Percentiles rank a stretch among this genome's conserved stretches.
phyloP scores from a whole-genome alignment of 2,113 vertebrate species.

The Oophaga pumilio region DNA sequence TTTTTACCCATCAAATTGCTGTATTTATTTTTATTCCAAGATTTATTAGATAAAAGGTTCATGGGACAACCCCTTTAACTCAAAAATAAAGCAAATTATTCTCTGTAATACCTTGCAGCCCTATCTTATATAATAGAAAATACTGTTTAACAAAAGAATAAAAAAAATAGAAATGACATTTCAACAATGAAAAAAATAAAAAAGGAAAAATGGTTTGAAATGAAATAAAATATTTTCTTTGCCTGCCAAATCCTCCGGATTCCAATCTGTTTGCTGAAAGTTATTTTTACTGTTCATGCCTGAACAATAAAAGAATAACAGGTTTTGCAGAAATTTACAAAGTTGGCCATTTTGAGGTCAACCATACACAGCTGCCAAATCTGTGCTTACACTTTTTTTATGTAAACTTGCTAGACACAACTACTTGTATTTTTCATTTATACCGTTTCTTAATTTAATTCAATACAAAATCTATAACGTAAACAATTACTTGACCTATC shows the following conservation, averaged over 20 bases:
- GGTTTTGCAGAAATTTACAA: slow-evolving; percentile 54
- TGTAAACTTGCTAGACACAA: slow-evolving; percentile 5
- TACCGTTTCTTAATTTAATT: background rate
- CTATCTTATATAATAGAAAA: background rate
- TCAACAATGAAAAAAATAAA: slow-evolving; percentile 7
- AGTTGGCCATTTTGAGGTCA: slow-evolving; percentile 57
- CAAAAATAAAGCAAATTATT: background rate
- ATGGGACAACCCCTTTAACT: background rate
- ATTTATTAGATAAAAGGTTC: too few species aligned
- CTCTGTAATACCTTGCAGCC: background rate
- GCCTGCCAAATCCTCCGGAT: slow-evolving; percentile 50
- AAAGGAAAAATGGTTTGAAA: slow-evolving; percentile 43
- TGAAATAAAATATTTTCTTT: slow-evolving; percentile 55
- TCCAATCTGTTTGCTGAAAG: slow-evolving; percentile 54
- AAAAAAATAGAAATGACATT: slow-evolving; percentile 26
- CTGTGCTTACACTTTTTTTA: slow-evolving; percentile 7
- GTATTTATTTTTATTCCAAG: too few species aligned
- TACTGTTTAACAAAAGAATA: slow-evolving; percentile 20
- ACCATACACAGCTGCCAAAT: slow-evolving; percentile 38
- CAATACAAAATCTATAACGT: background rate
- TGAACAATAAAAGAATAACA: slow-evolving; percentile 58
- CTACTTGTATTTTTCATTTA: slow-evolving; percentile 13
- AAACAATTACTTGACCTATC: background rate
- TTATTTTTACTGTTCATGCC: slow-evolving; percentile 55
- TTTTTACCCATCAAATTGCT: too few species aligned